These are phyloP conservation scores for Tachuris rubrigastra DNA, from an alignment of 2,113 vertebrate genomes.

Conservation along the genomic window DNA sequence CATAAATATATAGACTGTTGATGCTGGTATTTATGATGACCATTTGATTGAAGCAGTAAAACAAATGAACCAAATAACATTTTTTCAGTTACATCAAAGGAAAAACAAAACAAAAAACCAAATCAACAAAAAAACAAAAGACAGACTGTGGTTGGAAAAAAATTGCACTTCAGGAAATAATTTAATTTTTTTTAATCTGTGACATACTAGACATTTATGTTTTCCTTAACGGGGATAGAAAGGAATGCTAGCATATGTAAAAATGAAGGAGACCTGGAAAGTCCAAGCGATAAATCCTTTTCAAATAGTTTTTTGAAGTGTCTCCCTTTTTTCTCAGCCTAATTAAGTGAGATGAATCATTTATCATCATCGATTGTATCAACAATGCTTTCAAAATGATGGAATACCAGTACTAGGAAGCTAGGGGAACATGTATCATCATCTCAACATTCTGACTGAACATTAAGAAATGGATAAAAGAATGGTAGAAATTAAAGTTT, in stretches of 20 bases:
- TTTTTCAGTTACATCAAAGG: not conserved
- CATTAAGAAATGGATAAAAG: not conserved
- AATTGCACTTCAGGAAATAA: not conserved
- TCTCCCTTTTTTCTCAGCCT: not conserved
- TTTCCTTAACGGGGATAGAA: not conserved
- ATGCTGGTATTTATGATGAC: not conserved
- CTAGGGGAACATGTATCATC: conserved; percentile 34
- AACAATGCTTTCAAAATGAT: conserved; percentile 58
- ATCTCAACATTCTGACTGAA: not conserved
- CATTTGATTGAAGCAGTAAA: not conserved
- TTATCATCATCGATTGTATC: conserved; percentile 62
- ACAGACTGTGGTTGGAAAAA: not conserved
- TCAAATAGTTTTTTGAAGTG: conserved; percentile 1
- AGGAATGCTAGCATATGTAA: not conserved
- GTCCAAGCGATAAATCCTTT: not conserved
- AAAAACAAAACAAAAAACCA: not conserved
- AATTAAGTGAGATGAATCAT: conserved; percentile 61
- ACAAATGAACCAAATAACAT: not conserved
- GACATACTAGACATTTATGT: not conserved
- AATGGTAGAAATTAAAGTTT: not conserved
- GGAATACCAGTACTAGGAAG: conserved; percentile 30
- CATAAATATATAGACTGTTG: not conserved
- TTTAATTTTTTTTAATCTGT: not conserved
- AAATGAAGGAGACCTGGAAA: not conserved
- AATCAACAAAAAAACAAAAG: not conserved